Conservation (phyloP, 1,140 invertebrate species). For the Orius insidiosus region DNA sequence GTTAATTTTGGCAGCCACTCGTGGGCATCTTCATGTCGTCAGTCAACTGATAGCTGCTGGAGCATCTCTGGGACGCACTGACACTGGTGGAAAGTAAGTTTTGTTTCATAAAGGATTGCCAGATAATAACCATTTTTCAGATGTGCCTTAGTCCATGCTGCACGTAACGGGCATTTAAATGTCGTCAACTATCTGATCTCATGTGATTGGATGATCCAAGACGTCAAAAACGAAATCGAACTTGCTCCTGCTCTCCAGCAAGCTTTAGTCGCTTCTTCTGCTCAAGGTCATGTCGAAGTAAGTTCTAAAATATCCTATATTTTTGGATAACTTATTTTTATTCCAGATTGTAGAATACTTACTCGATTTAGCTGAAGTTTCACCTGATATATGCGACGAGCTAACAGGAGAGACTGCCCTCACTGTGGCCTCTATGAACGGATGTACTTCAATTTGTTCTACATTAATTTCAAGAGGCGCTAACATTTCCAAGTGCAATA, state of each 20-base stretch:
- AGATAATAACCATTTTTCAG: slow-evolving; percentile 6
- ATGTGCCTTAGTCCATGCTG: slow-evolving; percentile 77
- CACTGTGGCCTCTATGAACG: slow-evolving; percentile 68
- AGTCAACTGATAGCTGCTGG: slow-evolving; percentile 50
- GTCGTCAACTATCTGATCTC: slow-evolving; percentile 70
- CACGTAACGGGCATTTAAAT: slow-evolving; percentile 64
- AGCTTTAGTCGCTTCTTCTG: slow-evolving; percentile 72
- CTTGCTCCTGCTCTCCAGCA: slow-evolving; percentile 54
- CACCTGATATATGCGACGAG: slow-evolving; percentile 52
- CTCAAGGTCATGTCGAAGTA: slow-evolving; percentile 62
- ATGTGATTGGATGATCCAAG: slow-evolving; percentile 47
- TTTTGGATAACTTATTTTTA: slow-evolving; percentile 12
- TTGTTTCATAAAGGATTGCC: background rate
- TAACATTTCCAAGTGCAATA: slow-evolving; percentile 49
- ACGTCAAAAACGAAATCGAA: slow-evolving; percentile 26
- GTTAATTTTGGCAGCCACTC: slow-evolving; percentile 57
- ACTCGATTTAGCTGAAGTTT: slow-evolving; percentile 65
- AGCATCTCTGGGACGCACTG: slow-evolving; percentile 56
- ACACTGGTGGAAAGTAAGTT: slow-evolving; percentile 52
- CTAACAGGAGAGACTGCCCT: slow-evolving; percentile 78
- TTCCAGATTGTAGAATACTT: slow-evolving; percentile 69
- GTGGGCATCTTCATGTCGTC: slow-evolving; percentile 62
- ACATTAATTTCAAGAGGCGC: slow-evolving; percentile 68
- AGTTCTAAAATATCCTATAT: slow-evolving; percentile 18
- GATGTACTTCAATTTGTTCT: slow-evolving; percentile 55